A percentile compares a stretch with the other conserved stretches of the same genome.
Conservation (phyloP, 2,888 invertebrate species). For the Netelia melanura region DNA sequence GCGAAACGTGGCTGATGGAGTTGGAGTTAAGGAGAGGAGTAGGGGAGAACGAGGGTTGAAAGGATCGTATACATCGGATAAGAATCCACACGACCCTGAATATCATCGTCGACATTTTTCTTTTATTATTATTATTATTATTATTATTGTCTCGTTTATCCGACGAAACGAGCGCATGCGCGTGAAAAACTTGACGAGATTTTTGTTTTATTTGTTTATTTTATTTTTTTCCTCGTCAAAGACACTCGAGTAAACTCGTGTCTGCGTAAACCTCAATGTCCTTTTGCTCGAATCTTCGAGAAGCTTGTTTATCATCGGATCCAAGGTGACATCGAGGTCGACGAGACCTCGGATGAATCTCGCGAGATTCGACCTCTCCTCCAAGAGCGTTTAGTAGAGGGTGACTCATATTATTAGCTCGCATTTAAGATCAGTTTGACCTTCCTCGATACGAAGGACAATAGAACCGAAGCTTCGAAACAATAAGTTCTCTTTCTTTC, state of each 20-base stretch:
- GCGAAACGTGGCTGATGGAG: slow-evolving; percentile 11
- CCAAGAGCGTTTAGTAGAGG: neutral
- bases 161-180: slow-evolving; percentile 8
- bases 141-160: too few species aligned
- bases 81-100: slow-evolving; percentile 31
- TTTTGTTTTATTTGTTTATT: neutral
- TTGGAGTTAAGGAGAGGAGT: neutral
- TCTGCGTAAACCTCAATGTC: slow-evolving; percentile 56
- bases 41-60: neutral
- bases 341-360: slow-evolving; percentile 14
- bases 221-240: neutral
- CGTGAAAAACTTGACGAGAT: slow-evolving; percentile 20
- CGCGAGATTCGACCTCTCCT: slow-evolving; percentile 18
- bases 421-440: slow-evolving; percentile 46
- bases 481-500: neutral
- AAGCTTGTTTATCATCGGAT: slow-evolving; percentile 47
- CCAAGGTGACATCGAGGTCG: slow-evolving; percentile 52
- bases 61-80: slow-evolving; percentile 32
- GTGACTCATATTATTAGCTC: slow-evolving; percentile 62
- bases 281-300: slow-evolving; percentile 50
- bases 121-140: too few species aligned
- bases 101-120: slow-evolving; percentile 20
- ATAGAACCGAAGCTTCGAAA: slow-evolving; percentile 17
- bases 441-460: slow-evolving; percentile 39
- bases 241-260: slow-evolving; percentile 54